Percentiles rank a stretch among this genome's conserved stretches.
These are phyloP conservation scores for Nerophis lumbriciformis DNA, from an alignment of 2,113 vertebrate species.

Conservation along the genomic window DNA sequence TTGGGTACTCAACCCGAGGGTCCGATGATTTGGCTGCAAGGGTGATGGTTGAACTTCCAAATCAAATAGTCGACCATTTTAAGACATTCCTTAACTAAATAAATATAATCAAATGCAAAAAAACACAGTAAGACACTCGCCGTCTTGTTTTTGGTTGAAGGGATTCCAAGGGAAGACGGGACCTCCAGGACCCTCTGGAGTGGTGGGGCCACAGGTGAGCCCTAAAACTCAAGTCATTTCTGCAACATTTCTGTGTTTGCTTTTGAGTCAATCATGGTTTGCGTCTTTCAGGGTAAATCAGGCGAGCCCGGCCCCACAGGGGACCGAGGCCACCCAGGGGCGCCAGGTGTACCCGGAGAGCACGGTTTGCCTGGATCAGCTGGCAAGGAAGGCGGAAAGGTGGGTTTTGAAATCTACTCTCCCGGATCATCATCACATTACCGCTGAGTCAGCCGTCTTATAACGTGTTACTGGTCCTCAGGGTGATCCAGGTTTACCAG, in stretches of 20 bases:
- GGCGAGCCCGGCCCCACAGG: constrained; percentile 91
- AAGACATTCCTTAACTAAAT: too few species aligned
- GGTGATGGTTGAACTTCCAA: too few species aligned
- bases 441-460: neutral
- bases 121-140: neutral
- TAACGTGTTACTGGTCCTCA: constrained; percentile 39
- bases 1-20: too few species aligned
- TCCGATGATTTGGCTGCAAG: too few species aligned
- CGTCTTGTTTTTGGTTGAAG: constrained; percentile 58
- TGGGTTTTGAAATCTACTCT: constrained; percentile 42
- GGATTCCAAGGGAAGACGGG: constrained; percentile 98
- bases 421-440: neutral
- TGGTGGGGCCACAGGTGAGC: constrained; percentile 92
- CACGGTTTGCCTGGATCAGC: constrained; percentile 90
- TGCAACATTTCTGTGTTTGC: neutral
- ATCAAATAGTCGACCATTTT: too few species aligned
- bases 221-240: neutral
- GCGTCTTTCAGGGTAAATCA: constrained; percentile 80
- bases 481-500: constrained; percentile 87
- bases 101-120: too few species aligned
- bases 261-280: neutral
- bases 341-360: constrained; percentile 90
- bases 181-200: constrained; percentile 89
- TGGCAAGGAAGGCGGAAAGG: constrained; percentile 96
- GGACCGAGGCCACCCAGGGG: constrained; percentile 90